Base-by-base conservation (phyloP, 2,113 vertebrate species). In the Diphyllodes magnificus region DNA sequence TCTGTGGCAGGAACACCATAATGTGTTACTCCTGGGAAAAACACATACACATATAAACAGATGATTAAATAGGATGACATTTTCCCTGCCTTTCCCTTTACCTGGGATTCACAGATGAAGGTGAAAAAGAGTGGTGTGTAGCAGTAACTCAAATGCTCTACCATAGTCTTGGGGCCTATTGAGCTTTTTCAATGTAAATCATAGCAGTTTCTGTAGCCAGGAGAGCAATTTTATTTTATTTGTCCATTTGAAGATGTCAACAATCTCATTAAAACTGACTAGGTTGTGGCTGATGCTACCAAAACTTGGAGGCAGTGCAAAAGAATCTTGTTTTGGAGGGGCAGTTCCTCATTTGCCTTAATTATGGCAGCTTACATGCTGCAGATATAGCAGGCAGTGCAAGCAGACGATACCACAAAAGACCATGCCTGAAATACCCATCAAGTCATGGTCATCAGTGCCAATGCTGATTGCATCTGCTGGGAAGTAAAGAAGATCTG, bases 361-460 rank as follows among this genome's bases (percentile, higher is more conserved):
- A 63, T 88, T 40, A 44, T 14, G 13, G n/a, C 17, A 83, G 51
- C 47, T 47, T 30, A 15, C 4, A 10, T 6, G 7, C 39, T 81
- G 39, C 47, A 31, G 51, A 23, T 30, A 20, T 2, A 23, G 16
- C 71, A 73, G 25, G 39, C 23, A 76, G 13, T 11, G 30, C 16
- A 54, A 90, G 25, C 10, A 82, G 53, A 63, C n/a, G 16, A 42
- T 50, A 16, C 5, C 27, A n/a, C 1, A 0, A 40, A 12, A 80
- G 15, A 51, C 12, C 8, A 6, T n/a, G 15, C 20, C 39, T 84
- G 45, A 76, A 85, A 65, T 15, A 61, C 27, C 25, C 12, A 35
- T 6, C 13, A 16, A 45, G 16, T 44, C 42, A 18, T 0, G 0
- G 35, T n/a, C 20, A 13, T 15, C n/a, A 50, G 44, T 25, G 8